Conservation (phyloP, 2,113 vertebrate genomes). For the Aviceda subcristata region DNA sequence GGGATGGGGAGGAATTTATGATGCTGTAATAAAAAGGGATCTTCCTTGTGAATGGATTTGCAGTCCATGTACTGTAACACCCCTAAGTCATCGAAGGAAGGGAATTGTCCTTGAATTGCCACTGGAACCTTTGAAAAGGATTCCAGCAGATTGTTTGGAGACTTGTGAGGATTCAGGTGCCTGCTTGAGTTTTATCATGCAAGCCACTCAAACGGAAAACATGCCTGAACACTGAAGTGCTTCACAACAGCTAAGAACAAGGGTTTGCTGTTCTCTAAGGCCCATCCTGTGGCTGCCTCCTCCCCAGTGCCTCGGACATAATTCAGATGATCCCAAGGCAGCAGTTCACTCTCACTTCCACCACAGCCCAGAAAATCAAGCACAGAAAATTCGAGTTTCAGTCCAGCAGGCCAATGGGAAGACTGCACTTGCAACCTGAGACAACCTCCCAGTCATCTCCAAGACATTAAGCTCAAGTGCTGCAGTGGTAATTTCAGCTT, state of each 20-base stretch:
- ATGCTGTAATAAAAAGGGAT: background rate
- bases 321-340: background rate
- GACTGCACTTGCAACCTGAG: background rate
- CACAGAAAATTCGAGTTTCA: rapidly evolving
- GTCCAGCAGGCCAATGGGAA: background rate
- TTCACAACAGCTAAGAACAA: background rate
- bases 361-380: background rate
- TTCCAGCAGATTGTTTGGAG: background rate
- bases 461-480: background rate
- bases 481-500: background rate
- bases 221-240: background rate
- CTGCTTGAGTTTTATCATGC: no score
- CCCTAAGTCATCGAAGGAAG: background rate
- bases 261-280: background rate
- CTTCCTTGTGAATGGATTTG: background rate
- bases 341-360: background rate
- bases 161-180: background rate
- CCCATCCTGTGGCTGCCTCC: background rate
- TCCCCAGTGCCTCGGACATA: background rate
- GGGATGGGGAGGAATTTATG: background rate
- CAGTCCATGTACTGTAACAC: background rate
- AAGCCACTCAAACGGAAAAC: no score
- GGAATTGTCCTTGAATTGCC: background rate
- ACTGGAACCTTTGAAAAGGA: background rate
- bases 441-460: background rate